Conservation (phyloP, 2,888 invertebrate genomes). For the Carcina quercana region DNA sequence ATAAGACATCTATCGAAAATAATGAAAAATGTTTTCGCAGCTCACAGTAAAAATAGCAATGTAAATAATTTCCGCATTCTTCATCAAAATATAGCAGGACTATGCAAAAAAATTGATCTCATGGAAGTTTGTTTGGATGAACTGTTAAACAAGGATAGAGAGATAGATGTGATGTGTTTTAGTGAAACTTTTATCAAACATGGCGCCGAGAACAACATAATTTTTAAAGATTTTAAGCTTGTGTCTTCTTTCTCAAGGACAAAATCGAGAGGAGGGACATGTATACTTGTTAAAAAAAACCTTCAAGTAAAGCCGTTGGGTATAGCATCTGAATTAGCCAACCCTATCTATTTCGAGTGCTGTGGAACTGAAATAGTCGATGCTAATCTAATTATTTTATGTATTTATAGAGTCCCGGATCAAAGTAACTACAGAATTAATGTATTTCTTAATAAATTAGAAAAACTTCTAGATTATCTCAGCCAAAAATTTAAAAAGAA, state of each 20-base stretch:
- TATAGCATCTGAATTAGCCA: not conserved
- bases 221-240: conserved; percentile 4
- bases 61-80: conserved; percentile 1
- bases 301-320: not conserved
- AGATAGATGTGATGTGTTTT: conserved; percentile 5
- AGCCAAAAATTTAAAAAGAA: conserved; percentile 2
- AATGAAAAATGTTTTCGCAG: no score
- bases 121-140: conserved; percentile 2
- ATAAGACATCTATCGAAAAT: no score
- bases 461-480: not conserved
- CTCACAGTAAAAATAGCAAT: no score
- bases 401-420: conserved; percentile 6
- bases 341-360: conserved; percentile 5
- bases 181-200: conserved; percentile 4
- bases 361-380: conserved; percentile 3
- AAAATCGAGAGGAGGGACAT: conserved; percentile 5
- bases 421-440: conserved; percentile 1
- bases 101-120: conserved; percentile 4
- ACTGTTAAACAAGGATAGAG: not conserved
- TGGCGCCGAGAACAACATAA: conserved; percentile 3
- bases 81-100: conserved; percentile 5
- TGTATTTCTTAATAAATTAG: conserved; percentile 7
- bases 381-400: not conserved
- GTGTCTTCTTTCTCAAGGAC: conserved; percentile 2
- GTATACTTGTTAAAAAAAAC: conserved; percentile 1